These are phyloP conservation scores for Atopsyche davidsoni DNA, from an alignment of 1,140 invertebrate genomes.

Conservation along the genomic window DNA sequence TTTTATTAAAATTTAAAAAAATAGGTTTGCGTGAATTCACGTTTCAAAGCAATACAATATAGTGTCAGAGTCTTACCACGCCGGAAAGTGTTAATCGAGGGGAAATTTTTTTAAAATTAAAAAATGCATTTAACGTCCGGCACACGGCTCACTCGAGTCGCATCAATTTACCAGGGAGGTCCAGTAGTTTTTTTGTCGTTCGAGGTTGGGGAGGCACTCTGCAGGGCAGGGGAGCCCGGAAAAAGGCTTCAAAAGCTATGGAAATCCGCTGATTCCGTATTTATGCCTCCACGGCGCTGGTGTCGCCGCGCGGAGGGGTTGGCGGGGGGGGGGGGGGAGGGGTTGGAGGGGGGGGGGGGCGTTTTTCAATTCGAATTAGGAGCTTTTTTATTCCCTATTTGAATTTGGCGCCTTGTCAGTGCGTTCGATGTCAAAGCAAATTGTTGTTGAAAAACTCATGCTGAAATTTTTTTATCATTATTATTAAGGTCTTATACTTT, in stretches of 20 bases:
- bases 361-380: neutral
- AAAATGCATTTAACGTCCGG: too few relatives aligned
- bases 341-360: neutral
- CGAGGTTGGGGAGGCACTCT: constrained; percentile 1
- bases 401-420: neutral
- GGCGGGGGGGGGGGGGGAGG: neutral
- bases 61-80: too few relatives aligned
- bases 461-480: too few relatives aligned
- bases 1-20: too few relatives aligned
- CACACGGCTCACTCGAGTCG: constrained; percentile 6
- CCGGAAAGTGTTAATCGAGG: too few relatives aligned
- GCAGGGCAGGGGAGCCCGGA: constrained; percentile 5
- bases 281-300: neutral
- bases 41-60: too few relatives aligned
- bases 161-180: constrained; percentile 25
- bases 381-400: neutral
- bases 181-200: constrained; percentile 19
- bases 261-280: constrained; percentile 25
- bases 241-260: constrained; percentile 30
- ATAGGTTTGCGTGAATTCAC: too few relatives aligned
- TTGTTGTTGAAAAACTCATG: neutral
- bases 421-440: neutral
- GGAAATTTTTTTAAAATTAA: too few relatives aligned
- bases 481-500: too few relatives aligned
- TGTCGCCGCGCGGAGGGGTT: neutral